Evolutionary conservation across 2,113 vertebrate species (phyloP), one percentile per base, ranked within the genome.

Genomic region (Cacatua alba): DNA sequence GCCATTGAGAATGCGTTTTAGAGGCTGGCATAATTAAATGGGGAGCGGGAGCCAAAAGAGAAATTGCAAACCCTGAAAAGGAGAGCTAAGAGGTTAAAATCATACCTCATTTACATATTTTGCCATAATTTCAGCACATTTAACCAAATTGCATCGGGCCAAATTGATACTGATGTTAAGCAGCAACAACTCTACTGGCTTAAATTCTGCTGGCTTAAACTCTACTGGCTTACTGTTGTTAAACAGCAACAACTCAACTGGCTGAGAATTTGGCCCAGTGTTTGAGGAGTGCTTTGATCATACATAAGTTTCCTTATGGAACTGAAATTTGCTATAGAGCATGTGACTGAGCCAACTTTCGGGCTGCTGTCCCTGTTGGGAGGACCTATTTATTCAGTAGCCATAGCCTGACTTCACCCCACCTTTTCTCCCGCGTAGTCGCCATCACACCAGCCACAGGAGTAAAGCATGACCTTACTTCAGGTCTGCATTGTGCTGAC

Each of bases 51-150:
- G 91, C 49, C 70, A 95, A 93, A 95, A 97, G 74, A 35, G 60
- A 96, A 95, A 94, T 78, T 69, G 74, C 55, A 87, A 92, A 68
- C 48, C 10, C 82, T 37, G 48, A 57, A 93, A 85, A 94, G 25
- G 64, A 91, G 72, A 92, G 77, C 75, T 91, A 82, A 85, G 69
- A 92, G 86, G 91, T 71, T 89, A 74, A 49, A 81, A 78, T 63
- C n/a, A 55, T 82, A 67, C 19, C n/a, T 80, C 7, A n/a, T 53
- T 62, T 96, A 82, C 74, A 86, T 83, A 92, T 83, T 87, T 93
- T 90, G 86, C 90, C 21, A 53, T 80, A 80, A 85, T 93, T 95
- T 90, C n/a, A 90, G 74, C 57, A 92, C 92, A 39, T 72, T 93
- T 69, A 74, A 35, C 52, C 90, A 64, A 95, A 78, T 84, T 76